A percentile compares a stretch with the other conserved stretches of the same genome.
These are phyloP conservation scores for Eumaeus atala DNA, from an alignment of 1,140 invertebrate species.

Conservation along the genomic window DNA sequence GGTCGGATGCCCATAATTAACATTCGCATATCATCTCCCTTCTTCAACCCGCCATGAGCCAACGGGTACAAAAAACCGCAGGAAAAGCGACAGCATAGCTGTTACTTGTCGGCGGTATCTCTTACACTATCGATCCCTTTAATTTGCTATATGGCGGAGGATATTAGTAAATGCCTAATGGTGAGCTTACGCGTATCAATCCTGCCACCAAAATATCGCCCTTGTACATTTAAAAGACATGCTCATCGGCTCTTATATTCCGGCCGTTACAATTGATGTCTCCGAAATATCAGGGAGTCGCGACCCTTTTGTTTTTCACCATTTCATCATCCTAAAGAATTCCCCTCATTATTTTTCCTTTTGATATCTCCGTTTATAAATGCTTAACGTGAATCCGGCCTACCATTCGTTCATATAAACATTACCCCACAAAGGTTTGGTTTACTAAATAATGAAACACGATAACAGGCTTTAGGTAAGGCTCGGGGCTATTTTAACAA, in stretches of 20 bases:
- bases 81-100: no score
- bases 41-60: no score
- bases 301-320: background rate
- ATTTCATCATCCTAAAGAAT: background rate
- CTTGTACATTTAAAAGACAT: background rate
- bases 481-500: conserved; percentile 4
- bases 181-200: background rate
- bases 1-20: no score
- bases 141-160: background rate
- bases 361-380: background rate
- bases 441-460: background rate
- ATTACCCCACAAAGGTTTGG: background rate
- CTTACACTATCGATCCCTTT: background rate
- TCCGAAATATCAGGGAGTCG: background rate
- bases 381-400: background rate
- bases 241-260: background rate
- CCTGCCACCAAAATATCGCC: background rate
- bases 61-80: no score
- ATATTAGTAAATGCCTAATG: no score
- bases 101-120: no score
- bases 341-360: conserved; percentile 3
- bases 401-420: background rate
- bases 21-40: no score
- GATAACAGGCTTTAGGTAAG: background rate
- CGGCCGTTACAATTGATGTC: background rate